phyloP scores from a whole-genome alignment of 2,797 vertebrate species.

The Pteronotus mesoamericanus region DNA sequence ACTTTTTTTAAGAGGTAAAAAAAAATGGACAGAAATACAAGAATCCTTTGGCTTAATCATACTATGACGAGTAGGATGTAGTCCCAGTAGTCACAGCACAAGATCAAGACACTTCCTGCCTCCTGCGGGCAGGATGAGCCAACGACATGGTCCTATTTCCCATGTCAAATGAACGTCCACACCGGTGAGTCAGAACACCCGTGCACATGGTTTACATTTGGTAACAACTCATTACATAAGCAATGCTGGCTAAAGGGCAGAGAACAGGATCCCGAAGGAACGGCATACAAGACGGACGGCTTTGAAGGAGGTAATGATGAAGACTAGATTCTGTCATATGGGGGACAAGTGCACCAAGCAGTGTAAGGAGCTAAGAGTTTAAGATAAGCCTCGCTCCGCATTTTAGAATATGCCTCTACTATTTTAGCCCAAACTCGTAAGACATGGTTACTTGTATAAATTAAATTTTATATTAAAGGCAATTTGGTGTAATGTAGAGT shows the following conservation, averaged over 20 bases:
- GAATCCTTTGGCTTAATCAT: not conserved
- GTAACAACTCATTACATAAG: not conserved
- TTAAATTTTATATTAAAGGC: not conserved
- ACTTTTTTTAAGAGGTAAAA: not conserved
- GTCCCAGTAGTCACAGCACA: not conserved
- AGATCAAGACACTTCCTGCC: not conserved
- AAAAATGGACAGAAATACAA: not conserved
- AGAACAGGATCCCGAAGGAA: not conserved
- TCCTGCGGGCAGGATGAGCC: not conserved
- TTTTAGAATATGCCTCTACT: not conserved
- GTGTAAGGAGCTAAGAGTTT: not conserved
- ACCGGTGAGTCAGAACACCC: not conserved
- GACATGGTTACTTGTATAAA: not conserved
- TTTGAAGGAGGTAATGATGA: not conserved
- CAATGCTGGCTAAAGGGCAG: not conserved
- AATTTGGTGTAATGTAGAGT: not conserved
- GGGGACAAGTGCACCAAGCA: not conserved
- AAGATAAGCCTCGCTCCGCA: not conserved
- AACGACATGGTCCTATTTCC: not conserved
- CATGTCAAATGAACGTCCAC: not conserved
- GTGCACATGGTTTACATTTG: not conserved
- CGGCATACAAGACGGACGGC: not conserved
- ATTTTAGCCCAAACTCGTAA: not conserved
- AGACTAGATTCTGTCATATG: rapidly evolving
- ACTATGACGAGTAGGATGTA: not conserved